Base-by-base conservation (phyloP, 2,797 vertebrate genomes). In the Typhlichthys subterraneus region DNA sequence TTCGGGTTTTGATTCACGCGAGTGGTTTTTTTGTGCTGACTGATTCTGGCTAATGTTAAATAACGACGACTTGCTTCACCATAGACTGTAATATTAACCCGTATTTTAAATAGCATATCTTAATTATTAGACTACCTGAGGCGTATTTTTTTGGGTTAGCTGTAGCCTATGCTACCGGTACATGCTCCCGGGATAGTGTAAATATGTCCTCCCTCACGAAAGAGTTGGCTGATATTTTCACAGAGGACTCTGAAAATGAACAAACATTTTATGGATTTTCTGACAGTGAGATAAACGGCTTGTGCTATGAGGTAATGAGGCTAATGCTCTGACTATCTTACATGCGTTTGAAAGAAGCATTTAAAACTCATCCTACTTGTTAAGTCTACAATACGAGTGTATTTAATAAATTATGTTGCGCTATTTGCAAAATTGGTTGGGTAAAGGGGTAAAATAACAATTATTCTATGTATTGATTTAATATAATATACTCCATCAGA, bases 231-330 rank as follows among this genome's bases (percentile, higher is more conserved):
- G 76, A 85, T 5, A 51, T 91, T 12, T 93, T 93, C 53, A 66
- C 57, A 0, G 90, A 89, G 2, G 85, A 90, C 11, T 92, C 89
- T 1, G 90, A 90, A 13, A 62, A 72, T 17, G 87, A 92, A 9
- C 12, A 19, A 11, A 87, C 88, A 9, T 93, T 93, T 88, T 15
- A 87, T 1, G 92, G 92, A 1, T 93, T 92, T 82, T 84, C 88
- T 19, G 89, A 91, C 47, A 19, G 17, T 45, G 92, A 92, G 45
- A 13, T 86, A 1, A 61, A 45, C 15, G 63, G 72, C 17, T 10
- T 46, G 11, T 55, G 15, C 3, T 8, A 72, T 1, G 48, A 74
- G 76, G 89, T 91, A 45, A 15, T 7, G 15, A 17, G 23, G 23
- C 23, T 29, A 29, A 29, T 4, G 23, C 23, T 29, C 33, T 10